Evolutionary conservation across 2,113 vertebrate genomes (phyloP), one percentile per base, ranked within the genome.

Genomic region (Daubentonia madagascariensis): DNA sequence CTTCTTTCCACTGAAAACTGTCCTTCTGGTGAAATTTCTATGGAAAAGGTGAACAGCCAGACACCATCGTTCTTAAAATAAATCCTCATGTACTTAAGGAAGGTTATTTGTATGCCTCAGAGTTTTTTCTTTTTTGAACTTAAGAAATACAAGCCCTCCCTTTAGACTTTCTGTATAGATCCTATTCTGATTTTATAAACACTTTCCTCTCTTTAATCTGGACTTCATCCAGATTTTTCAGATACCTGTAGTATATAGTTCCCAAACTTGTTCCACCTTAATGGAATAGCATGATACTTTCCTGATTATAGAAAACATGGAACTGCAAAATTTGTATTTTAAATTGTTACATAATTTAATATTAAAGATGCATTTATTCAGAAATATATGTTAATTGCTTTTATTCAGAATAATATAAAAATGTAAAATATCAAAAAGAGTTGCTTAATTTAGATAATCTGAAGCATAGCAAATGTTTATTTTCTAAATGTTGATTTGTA

Each of bases 401-500:
- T 96, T 54, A 75, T 65, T 89, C 70, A 87, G 63, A 97, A 92
- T 84, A 70, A 8, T 70, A n/a, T 79, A 96, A 85, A 20, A 67
- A 92, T 67, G 48, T 85, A 72, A 78, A 43, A 86, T 78, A 45
- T 61, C 6, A 73, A 40, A 59, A 40, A 87, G 28, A 83, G 28
- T 89, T 95, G 6, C 35, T 80, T 57, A 45, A 43, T 80, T 88
- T 81, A 70, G 13, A 52, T 95, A 70, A 70, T 59, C 50, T 50
- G 28, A 92, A 54, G 50, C 73, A 87, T 43, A 84, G 32, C 32
- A 79, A 79, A 18, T 72, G 9, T 81, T 84, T 88, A 14, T 84
- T 91, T 93, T 63, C 59, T 96, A 81, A 85, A 70, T 84, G 75
- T 57, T 87, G 52, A 85, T 83, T 75, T 91, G 22, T 79, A 93